Base-by-base conservation (phyloP, 2,797 vertebrate species). In the Hydrophis major region DNA sequence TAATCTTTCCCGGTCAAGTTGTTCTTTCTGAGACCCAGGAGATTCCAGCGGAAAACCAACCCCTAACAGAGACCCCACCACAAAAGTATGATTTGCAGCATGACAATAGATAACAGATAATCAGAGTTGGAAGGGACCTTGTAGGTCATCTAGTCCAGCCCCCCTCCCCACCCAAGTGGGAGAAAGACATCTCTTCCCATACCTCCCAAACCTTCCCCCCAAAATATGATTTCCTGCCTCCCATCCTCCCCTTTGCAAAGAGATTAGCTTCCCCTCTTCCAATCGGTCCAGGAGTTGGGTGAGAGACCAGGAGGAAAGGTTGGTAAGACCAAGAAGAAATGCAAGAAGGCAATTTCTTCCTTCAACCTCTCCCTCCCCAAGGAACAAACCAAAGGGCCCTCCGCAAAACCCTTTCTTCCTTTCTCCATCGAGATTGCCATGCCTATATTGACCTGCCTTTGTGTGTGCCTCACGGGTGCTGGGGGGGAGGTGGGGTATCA, bases 211-310 rank as follows among this genome's bases (percentile, higher is more conserved):
- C n/a, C 8, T 13, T 1, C 6, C 61, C 61, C 22, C 10, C 14
- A 16, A 4, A 32, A 0, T 0, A 0, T 93, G 91, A 93, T 93
- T 95, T 88, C 55, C 86, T 74, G 11, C 91, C 55, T 69, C 28
- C 25, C 93, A 87, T 90, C 86, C 7, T 89, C 69, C 88, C 94
- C 89, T 37, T 57, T 13, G 42, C 87, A 28, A 60, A 69, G 92
- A 14, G 2, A 0, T 91, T 42, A 89, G 89, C 89, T 95, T 93
- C 88, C 93, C 93, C 78, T 91, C 86, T 91, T 94, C 83, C 12
- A n/a, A 94, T 92, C 86, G 90, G 93, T 94, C 93, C 93, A 91
- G 92, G 96, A 97, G 96, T 96, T 96, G 96, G 96, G 93, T 93
- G 95, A 88, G 66, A 78, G 92, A 12, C 53, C 50, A 1, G 47